Percentiles rank a stretch among this genome's conserved stretches.
phyloP scores from a whole-genome alignment of 2,888 invertebrate species.

The Argyra leucocephala region DNA sequence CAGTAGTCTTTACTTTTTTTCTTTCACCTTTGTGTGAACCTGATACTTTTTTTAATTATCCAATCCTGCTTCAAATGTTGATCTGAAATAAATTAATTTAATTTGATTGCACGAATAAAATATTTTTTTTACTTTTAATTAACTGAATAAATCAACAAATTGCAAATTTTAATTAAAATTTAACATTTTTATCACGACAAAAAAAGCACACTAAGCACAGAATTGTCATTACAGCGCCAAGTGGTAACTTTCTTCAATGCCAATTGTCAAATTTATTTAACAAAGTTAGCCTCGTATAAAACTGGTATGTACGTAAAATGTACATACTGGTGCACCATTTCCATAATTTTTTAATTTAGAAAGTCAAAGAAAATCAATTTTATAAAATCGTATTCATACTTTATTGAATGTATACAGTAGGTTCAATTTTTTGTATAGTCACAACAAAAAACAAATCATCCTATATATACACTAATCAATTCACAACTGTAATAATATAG shows the following conservation, averaged over 20 bases:
- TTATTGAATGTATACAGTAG: too few species aligned
- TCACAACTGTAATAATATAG: too few species aligned
- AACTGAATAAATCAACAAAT: neutral
- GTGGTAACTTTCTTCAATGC: too few species aligned
- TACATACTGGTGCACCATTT: too few species aligned
- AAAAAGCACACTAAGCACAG: constrained; percentile 11
- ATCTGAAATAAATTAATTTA: neutral
- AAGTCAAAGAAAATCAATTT: too few species aligned
- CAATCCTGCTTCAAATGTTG: neutral
- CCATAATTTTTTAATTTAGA: too few species aligned
- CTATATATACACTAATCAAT: too few species aligned
- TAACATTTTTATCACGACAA: constrained; percentile 3
- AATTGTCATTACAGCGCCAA: constrained; percentile 3
- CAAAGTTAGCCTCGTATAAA: too few species aligned
- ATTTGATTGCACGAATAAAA: neutral
- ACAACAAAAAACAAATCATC: too few species aligned
- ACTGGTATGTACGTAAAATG: too few species aligned
- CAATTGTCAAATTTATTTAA: neutral
- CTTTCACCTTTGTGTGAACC: neutral
- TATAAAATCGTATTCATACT: too few species aligned
- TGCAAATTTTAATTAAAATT: neutral
- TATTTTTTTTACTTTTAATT: neutral
- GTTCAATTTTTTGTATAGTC: too few species aligned
- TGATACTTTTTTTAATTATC: neutral
- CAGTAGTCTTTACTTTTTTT: neutral